These are phyloP conservation scores for Sesamia nonagrioides DNA, from an alignment of 1,140 invertebrate species.

Conservation along the genomic window DNA sequence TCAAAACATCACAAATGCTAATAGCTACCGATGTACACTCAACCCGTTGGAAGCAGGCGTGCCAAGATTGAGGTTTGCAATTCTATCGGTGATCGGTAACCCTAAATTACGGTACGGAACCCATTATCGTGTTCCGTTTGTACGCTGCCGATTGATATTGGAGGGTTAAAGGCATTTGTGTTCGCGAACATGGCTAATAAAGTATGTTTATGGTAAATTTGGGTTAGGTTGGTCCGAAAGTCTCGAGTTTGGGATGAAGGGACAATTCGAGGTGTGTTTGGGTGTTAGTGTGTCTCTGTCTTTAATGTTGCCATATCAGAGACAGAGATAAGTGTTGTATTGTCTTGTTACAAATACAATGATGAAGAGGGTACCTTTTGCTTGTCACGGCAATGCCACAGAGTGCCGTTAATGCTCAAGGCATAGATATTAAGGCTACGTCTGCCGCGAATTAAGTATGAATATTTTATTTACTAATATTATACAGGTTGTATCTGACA, in stretches of 20 bases:
- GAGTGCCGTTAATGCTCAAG: too few relatives aligned
- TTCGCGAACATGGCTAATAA: constrained; percentile 22
- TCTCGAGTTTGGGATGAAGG: background rate
- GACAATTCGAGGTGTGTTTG: background rate
- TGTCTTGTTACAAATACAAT: background rate
- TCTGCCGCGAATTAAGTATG: too few relatives aligned
- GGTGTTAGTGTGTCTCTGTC: background rate
- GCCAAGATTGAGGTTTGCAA: constrained; percentile 56
- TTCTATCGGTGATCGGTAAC: constrained; percentile 54
- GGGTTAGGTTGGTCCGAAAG: constrained; percentile 1
- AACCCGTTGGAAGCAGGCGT: constrained; percentile 32
- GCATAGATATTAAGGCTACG: too few relatives aligned
- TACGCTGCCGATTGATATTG: constrained; percentile 53
- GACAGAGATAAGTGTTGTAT: background rate
- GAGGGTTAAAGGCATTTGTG: constrained; percentile 40
- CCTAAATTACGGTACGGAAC: constrained; percentile 52
- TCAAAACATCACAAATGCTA: background rate
- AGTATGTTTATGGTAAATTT: constrained; percentile 35
- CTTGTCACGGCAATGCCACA: too few relatives aligned
- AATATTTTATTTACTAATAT: too few relatives aligned
- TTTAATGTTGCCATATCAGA: background rate
- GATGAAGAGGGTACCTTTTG: too few relatives aligned
- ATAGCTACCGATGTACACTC: constrained; percentile 25
- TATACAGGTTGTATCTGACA: too few relatives aligned
- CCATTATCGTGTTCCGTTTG: constrained; percentile 52